Evolutionary conservation across 1,140 invertebrate species (phyloP), one percentile per base, ranked within the genome.

Genomic region (Palaemon carinicauda): DNA sequence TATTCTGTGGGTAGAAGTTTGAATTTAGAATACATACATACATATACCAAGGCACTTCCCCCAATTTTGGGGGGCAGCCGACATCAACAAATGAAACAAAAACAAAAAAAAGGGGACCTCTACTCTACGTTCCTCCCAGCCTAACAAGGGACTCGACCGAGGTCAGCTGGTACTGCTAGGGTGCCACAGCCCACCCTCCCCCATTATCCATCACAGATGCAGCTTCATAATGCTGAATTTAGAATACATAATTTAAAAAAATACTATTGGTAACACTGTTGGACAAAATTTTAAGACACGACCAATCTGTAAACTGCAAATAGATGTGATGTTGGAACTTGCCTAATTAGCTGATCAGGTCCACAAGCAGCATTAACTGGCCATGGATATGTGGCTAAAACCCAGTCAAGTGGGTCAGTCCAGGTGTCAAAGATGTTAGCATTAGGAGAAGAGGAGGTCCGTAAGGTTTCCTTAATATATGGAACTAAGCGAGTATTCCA

Each of bases 381-480:
- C 84, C 84, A 86, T n/a, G 84, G 84, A 24, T 86, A 86, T 31
- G 84, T 86, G 19, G 84, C 77, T 21, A 86, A 78, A 12, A 86
- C 78, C 84, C 84, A 86, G 65, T 86, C 84, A 27, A 86, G 3
- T 9, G 84, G 84, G 56, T 86, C 84, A n/a, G 84, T 86, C 84
- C 84, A 86, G 21, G 84, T 80, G 51, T 86, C 77, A 4, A 80
- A 65, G 56, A 80, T 15, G 56, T 41, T 33, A 27, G 84, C n/a
- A 29, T 71, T 79, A 7, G 60, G 12, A 73, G 84, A 33, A 15
- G 77, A 21, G 2, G 84, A 79, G 27, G 50, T 27, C 14, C 52
- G 14, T 33, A 86, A 21, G 50, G 84, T 73, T 10, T 21, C 21
- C 31, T 73, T 19, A 7, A 86, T 78, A 19, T 53, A 73, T 7